Base-by-base conservation (phyloP, 2,888 invertebrate genomes). In the Eilema depressum region DNA sequence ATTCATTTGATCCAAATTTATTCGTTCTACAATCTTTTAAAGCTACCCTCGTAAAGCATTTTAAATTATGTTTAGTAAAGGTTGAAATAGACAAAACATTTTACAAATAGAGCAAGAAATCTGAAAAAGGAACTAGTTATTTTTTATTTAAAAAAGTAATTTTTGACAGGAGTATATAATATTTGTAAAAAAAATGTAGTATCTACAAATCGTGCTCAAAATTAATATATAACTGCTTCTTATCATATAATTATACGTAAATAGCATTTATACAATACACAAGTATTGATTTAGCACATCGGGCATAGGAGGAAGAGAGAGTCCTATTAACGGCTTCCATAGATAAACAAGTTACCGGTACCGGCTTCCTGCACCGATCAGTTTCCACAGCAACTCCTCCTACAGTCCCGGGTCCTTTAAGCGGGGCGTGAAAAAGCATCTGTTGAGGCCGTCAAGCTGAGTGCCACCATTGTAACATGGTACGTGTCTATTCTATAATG, bases 171-270 rank as follows among this genome's bases (percentile, higher is more conserved):
- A 60, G 61, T 11, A 59, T 47, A 53, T 53, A 47, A 47, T 47
- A n/a, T 20, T 47, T 47, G 17, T 47, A 47, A 20, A 62, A n/a
- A 47, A 20, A 62, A n/a, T 30, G 14, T 56, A 63, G 20, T 33
- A 59, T 47, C 41, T 64, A 57, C 41, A 59, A 59, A 63, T 64
- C 30, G 64, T 69, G 69, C 69, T 69, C 69, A 53, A 69, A 69
- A 53, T 69, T 28, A 23, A 53, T 60, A 25, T 33, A 33, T 61
- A 65, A 61, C 65, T 60, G 61, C 64, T 65, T 53, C 7, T 30
- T 53, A 17, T 37, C 26, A 23, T 26, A 10, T 69, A 69, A 23
- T 33, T 28, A 53, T 61, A 66, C 65, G 69, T 62, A 62, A 69
- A 23, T 63, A 47, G 64, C n/a, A 53, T 47, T 47, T 41, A 17